Evolutionary conservation across 2,888 invertebrate genomes (phyloP).

Genomic region (Megalurothrips usitatus): DNA sequence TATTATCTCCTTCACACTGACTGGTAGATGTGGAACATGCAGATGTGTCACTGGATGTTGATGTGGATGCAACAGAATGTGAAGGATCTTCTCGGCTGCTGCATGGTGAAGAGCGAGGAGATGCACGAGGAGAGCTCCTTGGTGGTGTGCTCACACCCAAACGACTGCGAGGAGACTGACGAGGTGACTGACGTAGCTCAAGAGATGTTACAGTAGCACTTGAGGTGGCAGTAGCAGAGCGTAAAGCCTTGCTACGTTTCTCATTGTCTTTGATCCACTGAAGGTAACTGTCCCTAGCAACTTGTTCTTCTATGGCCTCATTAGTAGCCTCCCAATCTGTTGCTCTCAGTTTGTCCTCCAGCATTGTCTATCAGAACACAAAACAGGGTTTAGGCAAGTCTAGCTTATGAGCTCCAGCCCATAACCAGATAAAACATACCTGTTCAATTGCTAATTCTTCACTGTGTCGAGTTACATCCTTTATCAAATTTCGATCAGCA

Average conservation of each 20-base stretch:
- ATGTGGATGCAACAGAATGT: not conserved
- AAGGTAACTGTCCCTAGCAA: constrained; percentile 77
- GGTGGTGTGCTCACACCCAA: constrained; percentile 32
- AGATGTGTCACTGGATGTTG: not conserved
- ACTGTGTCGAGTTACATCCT: constrained; percentile 69
- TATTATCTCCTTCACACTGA: not conserved
- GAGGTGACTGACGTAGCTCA: constrained; percentile 20
- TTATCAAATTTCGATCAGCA: constrained; percentile 64
- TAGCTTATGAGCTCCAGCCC: not conserved
- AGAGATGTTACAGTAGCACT: constrained; percentile 4
- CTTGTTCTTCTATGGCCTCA: constrained; percentile 84
- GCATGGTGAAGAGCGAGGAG: constrained; percentile 29
- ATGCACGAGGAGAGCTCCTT: constrained; percentile 22
- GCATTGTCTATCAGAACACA: constrained; percentile 62
- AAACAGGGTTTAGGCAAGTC: not conserved
- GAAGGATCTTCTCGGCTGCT: constrained; percentile 5
- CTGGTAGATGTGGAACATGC: not conserved
- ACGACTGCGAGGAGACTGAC: constrained; percentile 34
- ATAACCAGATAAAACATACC: constrained; percentile 46
- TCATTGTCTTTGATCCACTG: constrained; percentile 70
- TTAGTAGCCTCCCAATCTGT: constrained; percentile 91
- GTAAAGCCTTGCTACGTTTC: constrained; percentile 49
- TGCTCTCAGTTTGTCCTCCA: constrained; percentile 81
- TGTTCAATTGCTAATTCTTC: constrained; percentile 77
- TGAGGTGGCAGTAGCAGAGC: constrained; percentile 33